Base-by-base conservation (phyloP, 2,888 invertebrate species). In the Muschampia plurimacula region DNA sequence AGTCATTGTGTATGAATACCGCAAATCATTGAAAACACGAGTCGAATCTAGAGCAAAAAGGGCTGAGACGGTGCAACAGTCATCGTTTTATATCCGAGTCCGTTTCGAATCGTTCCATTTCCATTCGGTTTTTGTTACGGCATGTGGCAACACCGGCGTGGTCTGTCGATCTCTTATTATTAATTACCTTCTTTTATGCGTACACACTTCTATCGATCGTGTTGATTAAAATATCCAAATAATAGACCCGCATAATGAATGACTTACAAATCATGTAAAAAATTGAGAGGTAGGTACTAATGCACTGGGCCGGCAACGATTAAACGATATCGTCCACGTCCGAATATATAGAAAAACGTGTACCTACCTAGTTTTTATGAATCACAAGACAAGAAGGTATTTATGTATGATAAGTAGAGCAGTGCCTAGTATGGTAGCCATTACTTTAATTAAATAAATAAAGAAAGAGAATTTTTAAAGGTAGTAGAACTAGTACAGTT, bases 211-310 rank as follows among this genome's bases (percentile, higher is more conserved):
- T 89, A 91, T 91, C 86, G 91, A 91, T 91, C 86, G 89, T 76
- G 87, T 93, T 93, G 92, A 94, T 93, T 93, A 93, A 92, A 93
- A 93, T 93, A 93, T 92, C 90, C 87, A 88, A 88, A 93, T 93
- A 92, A 93, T 90, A 90, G 90, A 86, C 76, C 80, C 80, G 80
- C 79, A 83, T 87, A 90, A 90, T 90, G 85, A 90, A 90, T 90
- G 85, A 88, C 82, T 84, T 81, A 77, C 77, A 76, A 74, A 74
- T 82, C 81, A 76, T 79, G 80, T 83, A 83, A 84, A 84, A 84
- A 79, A 78, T 74, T 72, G 65, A 69, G 65, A 73, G 67, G 74
- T 62, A 7, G 7, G 7, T n/a, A 32, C 32, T 57, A 65, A 66
- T 75, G 78, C 80, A 82, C 80, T 81, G 84, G 84, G 83, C 83